Base-by-base conservation (phyloP, 1,140 invertebrate species). In the Nasonia longicornis region DNA sequence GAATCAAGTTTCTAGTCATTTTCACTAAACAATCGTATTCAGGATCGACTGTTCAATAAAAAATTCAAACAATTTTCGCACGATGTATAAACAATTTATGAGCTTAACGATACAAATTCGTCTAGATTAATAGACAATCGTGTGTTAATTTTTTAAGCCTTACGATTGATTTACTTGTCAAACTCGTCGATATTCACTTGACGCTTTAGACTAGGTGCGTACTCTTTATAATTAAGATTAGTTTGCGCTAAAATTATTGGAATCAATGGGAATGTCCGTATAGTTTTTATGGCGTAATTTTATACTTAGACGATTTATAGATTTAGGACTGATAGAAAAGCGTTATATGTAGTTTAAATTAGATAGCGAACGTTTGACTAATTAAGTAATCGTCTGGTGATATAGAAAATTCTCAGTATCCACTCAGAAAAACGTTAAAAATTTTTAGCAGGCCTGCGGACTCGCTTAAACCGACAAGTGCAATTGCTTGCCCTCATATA, bases 401-500 rank as follows among this genome's bases (percentile, higher is more conserved):
- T n/a, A n/a, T 20, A 3, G 14, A 52, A 58, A 58, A n/a, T n/a
- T 16, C 20, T 58, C 52, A 20, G 16, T 58, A 58, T 58, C 52
- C 52, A 58, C 52, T n/a, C 52, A 58, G 16, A 20, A 58, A 58
- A 16, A 58, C 52, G 52, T 58, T n/a, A 58, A 58, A 6, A 58
- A 58, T n/a, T 58, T 58, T n/a, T 58, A 58, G 7, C 52, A 2
- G 20, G 52, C 16, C 52, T 58, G 20, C 16, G 52, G 52, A 58
- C 52, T 58, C 52, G 52, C 52, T n/a, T 71, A 64, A 31, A 16
- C 79, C 77, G 72, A 38, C 77, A 85, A 79, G 80, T 85, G 81
- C 83, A 79, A 82, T 76, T 80, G 35, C 87, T 88, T 88, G 86
- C 85, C 85, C 84, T 88, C 85, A 85, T 88, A 86, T 88, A 87